Percentiles rank a stretch among this genome's conserved stretches.
Conservation (phyloP, 2,888 invertebrate genomes). For the Zaprionus obscuricornis region DNA sequence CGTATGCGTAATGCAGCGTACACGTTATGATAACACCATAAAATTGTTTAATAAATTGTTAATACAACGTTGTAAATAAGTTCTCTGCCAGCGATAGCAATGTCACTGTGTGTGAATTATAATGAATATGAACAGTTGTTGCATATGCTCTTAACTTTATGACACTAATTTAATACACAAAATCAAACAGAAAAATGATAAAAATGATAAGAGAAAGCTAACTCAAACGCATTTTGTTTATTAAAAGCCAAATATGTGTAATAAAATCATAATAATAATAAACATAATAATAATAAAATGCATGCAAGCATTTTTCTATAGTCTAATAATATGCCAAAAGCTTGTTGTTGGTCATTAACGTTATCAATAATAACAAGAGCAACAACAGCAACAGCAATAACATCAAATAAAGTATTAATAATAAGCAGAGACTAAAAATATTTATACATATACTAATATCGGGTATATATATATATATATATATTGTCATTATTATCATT, state of each 20-base stretch:
- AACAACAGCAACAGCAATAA: conserved; percentile 30
- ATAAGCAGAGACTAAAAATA: conserved; percentile 29
- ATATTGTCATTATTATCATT: too few relatives aligned
- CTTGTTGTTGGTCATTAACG: conserved; percentile 49
- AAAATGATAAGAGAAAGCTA: conserved; percentile 44
- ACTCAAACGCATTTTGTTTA: conserved; percentile 43
- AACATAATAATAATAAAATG: too few relatives aligned
- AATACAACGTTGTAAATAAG: conserved; percentile 74
- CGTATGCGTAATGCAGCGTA: conserved; percentile 49
- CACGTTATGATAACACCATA: conserved; percentile 80
- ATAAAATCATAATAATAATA: conserved; percentile 71
- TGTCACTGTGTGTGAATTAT: conserved; percentile 65
- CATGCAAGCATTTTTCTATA: too few relatives aligned
- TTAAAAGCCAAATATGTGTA: conserved; percentile 71
- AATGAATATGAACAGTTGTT: conserved; percentile 57
- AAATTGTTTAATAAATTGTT: conserved; percentile 83
- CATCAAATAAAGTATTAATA: conserved; percentile 71
- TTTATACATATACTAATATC: too few relatives aligned
- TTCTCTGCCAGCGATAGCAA: conserved; percentile 30
- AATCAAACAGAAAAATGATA: conserved; percentile 71
- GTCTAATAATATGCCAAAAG: not conserved
- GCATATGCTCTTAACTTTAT: conserved; percentile 64
- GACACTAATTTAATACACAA: conserved; percentile 81
- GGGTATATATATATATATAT: too few relatives aligned
- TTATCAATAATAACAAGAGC: conserved; percentile 53